phyloP scores from a whole-genome alignment of 2,113 vertebrate genomes.

The Elaphurus davidianus region DNA sequence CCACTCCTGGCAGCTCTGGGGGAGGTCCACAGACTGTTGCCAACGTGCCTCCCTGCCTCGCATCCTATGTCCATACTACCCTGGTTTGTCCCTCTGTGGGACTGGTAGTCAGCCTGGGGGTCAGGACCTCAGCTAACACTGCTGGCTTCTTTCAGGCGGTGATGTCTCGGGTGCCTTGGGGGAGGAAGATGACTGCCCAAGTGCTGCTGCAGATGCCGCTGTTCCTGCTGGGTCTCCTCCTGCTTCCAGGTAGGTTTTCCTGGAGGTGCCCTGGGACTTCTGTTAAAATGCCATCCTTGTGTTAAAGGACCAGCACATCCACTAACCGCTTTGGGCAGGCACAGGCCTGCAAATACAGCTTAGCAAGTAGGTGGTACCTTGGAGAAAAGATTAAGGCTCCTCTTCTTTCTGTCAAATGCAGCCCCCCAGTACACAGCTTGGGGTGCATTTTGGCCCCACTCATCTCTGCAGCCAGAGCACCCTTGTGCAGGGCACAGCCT shows the following conservation, averaged over 20 bases:
- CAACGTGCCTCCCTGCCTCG: neutral
- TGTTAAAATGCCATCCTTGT: too few species aligned
- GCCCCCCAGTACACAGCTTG: neutral
- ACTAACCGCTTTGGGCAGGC: neutral
- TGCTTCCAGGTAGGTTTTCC: slow-evolving; percentile 71
- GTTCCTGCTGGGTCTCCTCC: slow-evolving; percentile 66
- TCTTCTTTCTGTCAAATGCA: neutral
- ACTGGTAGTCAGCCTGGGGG: neutral
- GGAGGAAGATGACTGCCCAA: neutral
- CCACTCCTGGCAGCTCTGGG: neutral
- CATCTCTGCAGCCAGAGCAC: neutral
- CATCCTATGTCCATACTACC: rapidly evolving
- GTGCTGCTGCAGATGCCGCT: neutral
- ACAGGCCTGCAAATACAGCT: neutral
- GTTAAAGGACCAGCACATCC: neutral
- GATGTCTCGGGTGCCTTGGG: neutral
- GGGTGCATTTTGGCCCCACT: neutral
- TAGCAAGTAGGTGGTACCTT: neutral
- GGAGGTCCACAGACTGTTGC: neutral
- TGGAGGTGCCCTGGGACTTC: neutral
- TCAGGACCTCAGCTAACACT: neutral
- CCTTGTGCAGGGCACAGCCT: neutral
- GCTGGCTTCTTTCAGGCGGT: slow-evolving; percentile 31
- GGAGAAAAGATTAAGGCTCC: neutral
- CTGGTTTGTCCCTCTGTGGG: neutral